These are phyloP conservation scores for Babylonia areolata DNA, from an alignment of 1,140 invertebrate species.

Conservation along the genomic window DNA sequence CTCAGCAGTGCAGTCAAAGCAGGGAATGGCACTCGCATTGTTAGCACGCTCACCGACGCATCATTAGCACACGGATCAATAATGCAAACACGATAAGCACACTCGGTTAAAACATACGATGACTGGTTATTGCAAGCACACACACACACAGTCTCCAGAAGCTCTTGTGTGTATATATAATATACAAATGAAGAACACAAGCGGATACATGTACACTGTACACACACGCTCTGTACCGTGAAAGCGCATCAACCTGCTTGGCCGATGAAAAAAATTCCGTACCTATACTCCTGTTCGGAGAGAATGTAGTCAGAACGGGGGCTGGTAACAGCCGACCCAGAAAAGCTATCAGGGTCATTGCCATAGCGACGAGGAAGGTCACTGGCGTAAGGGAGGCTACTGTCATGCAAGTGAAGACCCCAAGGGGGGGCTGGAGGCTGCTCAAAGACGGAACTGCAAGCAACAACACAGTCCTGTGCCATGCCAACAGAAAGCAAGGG, in stretches of 20 bases:
- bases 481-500: neutral
- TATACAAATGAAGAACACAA: neutral
- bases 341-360: conserved; percentile 31
- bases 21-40: neutral
- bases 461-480: conserved; percentile 15
- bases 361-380: conserved; percentile 14
- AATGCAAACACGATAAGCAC: neutral
- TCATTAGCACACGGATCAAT: too few species aligned
- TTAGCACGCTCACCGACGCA: neutral
- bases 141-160: neutral
- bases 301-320: conserved; percentile 22
- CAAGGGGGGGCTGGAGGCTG: conserved; percentile 16
- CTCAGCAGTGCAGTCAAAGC: too few species aligned
- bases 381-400: conserved; percentile 15
- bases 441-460: conserved; percentile 37
- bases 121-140: neutral
- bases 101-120: neutral
- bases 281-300: conserved; percentile 38
- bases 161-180: neutral
- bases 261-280: neutral
- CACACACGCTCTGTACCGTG: neutral
- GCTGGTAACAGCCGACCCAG: conserved; percentile 23
- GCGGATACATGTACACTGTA: neutral
- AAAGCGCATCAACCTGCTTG: neutral
- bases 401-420: conserved; percentile 25